Evolutionary conservation across 2,113 vertebrate genomes (phyloP), one percentile per base, ranked within the genome.

Genomic region (Ammospiza nelsoni): DNA sequence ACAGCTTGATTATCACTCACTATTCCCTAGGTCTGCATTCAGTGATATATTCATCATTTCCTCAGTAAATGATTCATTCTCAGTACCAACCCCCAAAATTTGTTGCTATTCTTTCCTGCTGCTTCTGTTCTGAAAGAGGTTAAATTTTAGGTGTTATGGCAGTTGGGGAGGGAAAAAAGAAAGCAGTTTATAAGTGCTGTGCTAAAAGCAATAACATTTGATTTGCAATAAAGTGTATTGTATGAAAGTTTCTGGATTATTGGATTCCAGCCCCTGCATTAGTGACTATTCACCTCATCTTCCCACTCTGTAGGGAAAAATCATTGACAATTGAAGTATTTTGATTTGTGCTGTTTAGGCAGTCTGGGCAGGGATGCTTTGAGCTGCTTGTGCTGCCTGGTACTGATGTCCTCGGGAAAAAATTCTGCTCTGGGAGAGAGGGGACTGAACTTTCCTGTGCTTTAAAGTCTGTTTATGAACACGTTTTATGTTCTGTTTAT

Each of bases 281-380:
- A 92, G 55, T 67, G 66, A 95, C 59, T 88, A 51, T 87, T 96
- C 89, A 79, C 46, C 83, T 96, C 83, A 65, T 78, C 78, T 87
- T 58, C 31, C 39, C 55, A 69, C 23, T 22, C 39, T 9, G 7
- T 5, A 37, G n/a, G 69, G 82, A 74, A 89, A 94, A 96, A 89
- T 93, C 90, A 85, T 41, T 92, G 74, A 9, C 74, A 95, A 54
- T 44, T 55, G 95, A 85, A 89, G 85, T 54, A 20, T 91, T 97
- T 96, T 90, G 92, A 90, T 96, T 95, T 93, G 55, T 86, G 48
- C 49, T 90, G 46, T 65, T 97, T 74, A 77, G 85, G 54, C 73
- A 94, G 88, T 93, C 96, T 57, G 62, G 87, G 55, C 62, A 77
- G 84, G 89, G 28, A 35, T 11, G 21, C 48, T 87, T 63, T 74